phyloP scores from a whole-genome alignment of 1,140 invertebrate species.

The Sminthurinus signatus region DNA sequence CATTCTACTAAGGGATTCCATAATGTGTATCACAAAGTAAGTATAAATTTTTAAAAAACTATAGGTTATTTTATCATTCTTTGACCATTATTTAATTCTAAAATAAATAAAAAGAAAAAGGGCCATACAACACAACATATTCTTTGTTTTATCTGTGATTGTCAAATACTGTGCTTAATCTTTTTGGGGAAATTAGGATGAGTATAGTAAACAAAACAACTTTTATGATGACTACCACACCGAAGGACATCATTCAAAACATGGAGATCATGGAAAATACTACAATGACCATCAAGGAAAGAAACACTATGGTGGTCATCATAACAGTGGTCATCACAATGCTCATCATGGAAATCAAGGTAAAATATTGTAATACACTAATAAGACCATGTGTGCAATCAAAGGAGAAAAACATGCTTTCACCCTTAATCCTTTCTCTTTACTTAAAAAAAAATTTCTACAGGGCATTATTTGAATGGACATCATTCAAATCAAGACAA shows the following conservation, averaged over 20 bases:
- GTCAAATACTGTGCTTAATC: no score
- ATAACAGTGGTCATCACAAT: conserved; percentile 17
- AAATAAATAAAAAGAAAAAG: no score
- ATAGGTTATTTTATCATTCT: not conserved
- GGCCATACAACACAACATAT: no score
- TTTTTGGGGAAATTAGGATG: no score
- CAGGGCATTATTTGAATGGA: conserved; percentile 23
- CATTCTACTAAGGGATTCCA: conserved; percentile 38
- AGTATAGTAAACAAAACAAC: conserved; percentile 22
- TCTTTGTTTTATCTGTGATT: no score
- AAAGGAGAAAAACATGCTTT: no score
- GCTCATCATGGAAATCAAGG: conserved; percentile 27
- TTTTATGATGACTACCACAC: conserved; percentile 33
- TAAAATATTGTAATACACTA: not conserved
- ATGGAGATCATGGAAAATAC: conserved; percentile 23
- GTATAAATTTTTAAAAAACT: no score
- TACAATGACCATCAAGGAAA: conserved; percentile 24
- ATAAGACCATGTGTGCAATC: no score
- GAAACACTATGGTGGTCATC: conserved; percentile 13
- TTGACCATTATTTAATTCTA: no score
- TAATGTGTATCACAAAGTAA: conserved; percentile 36
- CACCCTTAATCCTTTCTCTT: not conserved
- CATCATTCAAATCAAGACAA: conserved; percentile 14
- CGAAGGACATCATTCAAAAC: conserved; percentile 27
- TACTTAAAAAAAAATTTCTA: not conserved